phyloP scores from a whole-genome alignment of 2,797 vertebrate species.

The Cichlasoma orientale region DNA sequence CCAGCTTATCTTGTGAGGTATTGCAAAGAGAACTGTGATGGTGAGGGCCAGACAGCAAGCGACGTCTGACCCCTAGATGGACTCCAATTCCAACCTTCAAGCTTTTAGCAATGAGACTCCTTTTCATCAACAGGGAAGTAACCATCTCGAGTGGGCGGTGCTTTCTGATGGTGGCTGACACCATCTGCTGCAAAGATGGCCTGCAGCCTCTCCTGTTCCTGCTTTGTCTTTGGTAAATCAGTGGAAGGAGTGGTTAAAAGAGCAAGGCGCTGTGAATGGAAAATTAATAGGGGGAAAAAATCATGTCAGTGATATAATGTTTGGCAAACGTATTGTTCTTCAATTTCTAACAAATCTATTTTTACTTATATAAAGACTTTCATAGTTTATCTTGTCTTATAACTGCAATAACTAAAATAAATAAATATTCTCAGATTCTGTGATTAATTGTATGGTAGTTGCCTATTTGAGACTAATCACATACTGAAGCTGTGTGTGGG shows the following conservation, averaged over 20 bases:
- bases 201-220: slow-evolving; percentile 74
- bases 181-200: slow-evolving; percentile 67
- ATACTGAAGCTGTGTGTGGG: not conserved
- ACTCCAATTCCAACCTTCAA: slow-evolving; percentile 5
- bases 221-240: slow-evolving; percentile 77
- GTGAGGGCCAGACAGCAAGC: slow-evolving; percentile 8
- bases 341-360: not conserved
- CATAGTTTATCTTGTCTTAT: too few species aligned
- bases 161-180: slow-evolving; percentile 64
- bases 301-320: not conserved
- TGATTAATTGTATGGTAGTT: not conserved
- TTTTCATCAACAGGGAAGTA: slow-evolving; percentile 78
- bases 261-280: slow-evolving; percentile 61
- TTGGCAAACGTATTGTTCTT: not conserved
- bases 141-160: slow-evolving; percentile 67
- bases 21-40: slow-evolving; percentile 37
- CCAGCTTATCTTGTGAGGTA: slow-evolving; percentile 69
- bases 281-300: not conserved
- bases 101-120: slow-evolving; percentile 78
- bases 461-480: not conserved
- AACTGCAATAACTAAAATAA: not conserved
- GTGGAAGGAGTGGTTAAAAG: slow-evolving; percentile 74
- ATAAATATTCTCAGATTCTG: not conserved
- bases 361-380: not conserved
- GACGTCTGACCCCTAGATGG: slow-evolving; percentile 27